phyloP scores from a whole-genome alignment of 2,888 invertebrate genomes.

The Elysia crispata region DNA sequence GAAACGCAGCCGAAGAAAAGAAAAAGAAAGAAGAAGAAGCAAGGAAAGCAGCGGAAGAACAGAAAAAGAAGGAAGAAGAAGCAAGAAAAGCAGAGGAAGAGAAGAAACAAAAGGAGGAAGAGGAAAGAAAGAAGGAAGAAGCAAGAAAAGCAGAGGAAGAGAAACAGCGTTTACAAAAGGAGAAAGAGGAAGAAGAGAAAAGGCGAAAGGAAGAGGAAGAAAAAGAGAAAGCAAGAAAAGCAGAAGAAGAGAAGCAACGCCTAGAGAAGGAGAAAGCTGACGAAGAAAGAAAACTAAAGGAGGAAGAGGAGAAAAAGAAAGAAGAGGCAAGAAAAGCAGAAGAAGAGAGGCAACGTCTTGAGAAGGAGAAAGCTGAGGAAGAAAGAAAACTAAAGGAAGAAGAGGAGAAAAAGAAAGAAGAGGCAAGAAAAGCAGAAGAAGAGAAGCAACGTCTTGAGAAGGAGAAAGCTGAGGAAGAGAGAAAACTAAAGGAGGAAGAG shows the following conservation, averaged over 20 bases:
- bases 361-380: not conserved
- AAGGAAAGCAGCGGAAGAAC: not conserved
- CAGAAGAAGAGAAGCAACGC: not conserved
- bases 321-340: conserved; percentile 23
- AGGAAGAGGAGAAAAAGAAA: not conserved
- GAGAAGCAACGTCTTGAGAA: too few relatives aligned
- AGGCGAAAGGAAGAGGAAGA: not conserved
- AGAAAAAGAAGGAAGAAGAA: not conserved
- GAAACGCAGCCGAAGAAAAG: conserved; percentile 15
- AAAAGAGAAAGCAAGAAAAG: conserved; percentile 5
- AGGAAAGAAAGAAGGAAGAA: conserved; percentile 13
- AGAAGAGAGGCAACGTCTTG: not conserved
- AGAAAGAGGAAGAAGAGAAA: conserved; percentile 20
- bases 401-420: not conserved
- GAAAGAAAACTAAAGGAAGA: not conserved
- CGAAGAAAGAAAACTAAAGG: not conserved
- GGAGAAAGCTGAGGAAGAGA: not conserved
- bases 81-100: conserved; percentile 14
- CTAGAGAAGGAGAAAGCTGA: conserved; percentile 18
- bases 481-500: conserved; percentile 11
- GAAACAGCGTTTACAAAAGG: not conserved
- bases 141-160: conserved; percentile 16
- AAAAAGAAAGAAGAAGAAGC: conserved; percentile 24
- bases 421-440: conserved; percentile 10
- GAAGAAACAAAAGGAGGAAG: conserved; percentile 6